A percentile compares a stretch with the other conserved stretches of the same genome.
phyloP scores from a whole-genome alignment of 2,113 vertebrate species.

The Esox niger region DNA sequence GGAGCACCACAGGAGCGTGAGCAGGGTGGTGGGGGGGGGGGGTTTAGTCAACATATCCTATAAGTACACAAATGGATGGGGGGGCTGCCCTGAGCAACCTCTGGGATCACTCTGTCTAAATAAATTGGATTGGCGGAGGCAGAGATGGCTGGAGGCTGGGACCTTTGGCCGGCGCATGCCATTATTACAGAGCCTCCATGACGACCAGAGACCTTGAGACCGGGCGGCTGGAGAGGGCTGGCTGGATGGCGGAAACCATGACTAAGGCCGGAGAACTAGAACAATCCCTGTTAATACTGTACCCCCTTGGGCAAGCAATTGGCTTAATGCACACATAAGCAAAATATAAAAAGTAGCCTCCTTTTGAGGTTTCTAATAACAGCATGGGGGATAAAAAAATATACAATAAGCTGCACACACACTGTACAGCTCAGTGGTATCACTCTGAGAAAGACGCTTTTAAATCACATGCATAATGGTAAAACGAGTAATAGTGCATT shows the following conservation, averaged over 20 bases:
- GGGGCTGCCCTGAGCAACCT: background rate
- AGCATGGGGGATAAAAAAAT: too few species aligned
- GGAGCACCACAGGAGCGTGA: background rate
- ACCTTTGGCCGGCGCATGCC: background rate
- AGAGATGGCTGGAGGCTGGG: background rate
- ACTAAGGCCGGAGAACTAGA: background rate
- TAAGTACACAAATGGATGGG: background rate
- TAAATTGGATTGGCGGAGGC: background rate
- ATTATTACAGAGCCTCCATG: background rate
- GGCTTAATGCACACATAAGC: background rate
- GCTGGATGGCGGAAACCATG: background rate
- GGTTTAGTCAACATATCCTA: too few species aligned
- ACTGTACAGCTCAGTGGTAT: too few species aligned
- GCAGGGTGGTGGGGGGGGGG: background rate
- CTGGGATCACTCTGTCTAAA: conserved; percentile 6
- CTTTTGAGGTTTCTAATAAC: too few species aligned
- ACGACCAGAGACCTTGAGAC: background rate
- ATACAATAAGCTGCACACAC: too few species aligned
- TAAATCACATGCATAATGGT: too few species aligned
- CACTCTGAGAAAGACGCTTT: too few species aligned
- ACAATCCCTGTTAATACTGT: background rate
- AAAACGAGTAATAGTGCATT: too few species aligned
- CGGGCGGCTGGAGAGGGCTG: background rate
- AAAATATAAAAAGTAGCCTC: too few species aligned
- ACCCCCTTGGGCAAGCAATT: background rate